Base-by-base conservation (phyloP, 1,140 invertebrate species). In the Drosophila dunni region DNA sequence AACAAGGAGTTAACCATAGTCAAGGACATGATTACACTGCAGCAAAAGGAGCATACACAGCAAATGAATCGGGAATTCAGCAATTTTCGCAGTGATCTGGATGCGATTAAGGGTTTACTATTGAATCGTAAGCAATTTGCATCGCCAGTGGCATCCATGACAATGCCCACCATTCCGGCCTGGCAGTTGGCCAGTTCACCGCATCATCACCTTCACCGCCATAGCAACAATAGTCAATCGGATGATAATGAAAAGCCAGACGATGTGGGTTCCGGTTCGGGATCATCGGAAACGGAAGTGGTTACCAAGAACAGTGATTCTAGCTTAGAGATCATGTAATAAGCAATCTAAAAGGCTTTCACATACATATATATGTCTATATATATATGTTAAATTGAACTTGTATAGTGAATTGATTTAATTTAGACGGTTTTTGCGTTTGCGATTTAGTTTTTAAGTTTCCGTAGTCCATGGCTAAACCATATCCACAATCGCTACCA, bases 71-170 rank as follows among this genome's bases (percentile, higher is more conserved):
- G 94, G 15, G 94, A 96, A 76, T 93, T 97, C 36, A 94, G 94
- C 80, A 94, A 95, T 67, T 93, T 97, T 66, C 96, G 96, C 86
- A 94, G 95, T 50, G 96, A 97, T 91, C 93, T 97, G 68, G 94
- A 95, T 71, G 96, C 95, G 76, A 94, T 97, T 38, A 97, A 96
- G 92, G 95, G 96, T 56, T 94, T 97, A 72, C 92, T 96, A 48
- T 92, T 97, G 24, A 96, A 95, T 83, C 95, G 96, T 76, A 96
- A 96, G 91, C 96, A 96, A 92, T 96, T 96, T 89, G 95, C 96
- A 13, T 92, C 93, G 0, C 92, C 94, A 5, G 71, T 90, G 13
- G 69, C 78, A 3, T 93, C 95, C 2, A 94, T 95, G 9, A 36
- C 85, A n/a, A 77, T 90, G 24, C 95, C 95, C 8, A 96, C 95